Evolutionary conservation across 2,888 invertebrate genomes (phyloP), one percentile per base, ranked within the genome.

Genomic region (Rambutsinella grinnellia): DNA sequence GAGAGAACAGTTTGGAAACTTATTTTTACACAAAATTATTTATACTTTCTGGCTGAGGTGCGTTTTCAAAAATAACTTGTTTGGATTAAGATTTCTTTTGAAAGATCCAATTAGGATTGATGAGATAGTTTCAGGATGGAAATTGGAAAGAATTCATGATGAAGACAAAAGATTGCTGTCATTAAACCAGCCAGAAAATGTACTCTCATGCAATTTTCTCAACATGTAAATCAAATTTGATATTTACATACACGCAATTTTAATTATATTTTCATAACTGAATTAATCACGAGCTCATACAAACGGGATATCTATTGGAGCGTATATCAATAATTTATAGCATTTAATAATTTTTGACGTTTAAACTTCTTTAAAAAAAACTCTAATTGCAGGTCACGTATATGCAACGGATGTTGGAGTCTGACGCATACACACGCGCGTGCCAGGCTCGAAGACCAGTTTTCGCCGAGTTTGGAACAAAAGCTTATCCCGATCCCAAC

Each of bases 361-460:
- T 17, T n/a, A n/a, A n/a, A n/a, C n/a, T n/a, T n/a, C n/a, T n/a
- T n/a, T n/a, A n/a, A n/a, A n/a, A n/a, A n/a, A n/a, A n/a, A n/a
- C n/a, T n/a, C n/a, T n/a, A n/a, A n/a, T n/a, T n/a, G n/a, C 58
- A 82, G 82, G 85, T 86, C 10, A 85, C 84, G 10, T 86, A 85
- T 66, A 83, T 83, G 5, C 85, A 86, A 72, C 85, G 85, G 27
- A 87, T 86, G 77, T 83, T 89, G 13, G 85, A 87, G 74, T 87
- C 88, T 10, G 87, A 88, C 28, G 85, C 87, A 2, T 89, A 87
- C 84, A 85, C 85, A 63, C 87, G 86, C 61, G 87, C 87, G 44
- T 85, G 86, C 79, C 84, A 85, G 13, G 86, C 87, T 1, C 85
- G 87, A 26, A 82, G 86, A 56, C 87, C 88, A 10, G 87, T 88